Conservation (phyloP, 2,113 vertebrate species). For the Willisornis vidua region DNA sequence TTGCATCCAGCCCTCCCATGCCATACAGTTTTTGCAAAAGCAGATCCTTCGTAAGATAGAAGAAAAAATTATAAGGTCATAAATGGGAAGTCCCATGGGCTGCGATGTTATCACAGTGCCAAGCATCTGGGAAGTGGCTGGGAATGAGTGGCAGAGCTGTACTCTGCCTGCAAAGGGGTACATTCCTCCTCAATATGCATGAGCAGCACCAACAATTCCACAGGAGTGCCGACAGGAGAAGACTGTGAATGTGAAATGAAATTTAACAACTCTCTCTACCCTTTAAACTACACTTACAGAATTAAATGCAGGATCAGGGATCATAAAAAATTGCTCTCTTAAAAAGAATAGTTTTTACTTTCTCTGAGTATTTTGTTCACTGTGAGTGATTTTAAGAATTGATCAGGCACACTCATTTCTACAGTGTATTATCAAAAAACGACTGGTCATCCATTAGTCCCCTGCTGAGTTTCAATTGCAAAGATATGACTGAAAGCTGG, state of each 20-base stretch:
- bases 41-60: not conserved
- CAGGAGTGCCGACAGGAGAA: not conserved
- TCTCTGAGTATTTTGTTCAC: not conserved
- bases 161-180: not conserved
- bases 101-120: not conserved
- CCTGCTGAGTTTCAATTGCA: conserved; percentile 7
- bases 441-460: conserved; percentile 30
- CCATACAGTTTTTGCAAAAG: not conserved
- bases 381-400: conserved; percentile 23
- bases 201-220: conserved; percentile 16
- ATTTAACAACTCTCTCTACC: conserved; percentile 44
- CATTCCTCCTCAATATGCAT: not conserved
- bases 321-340: not conserved
- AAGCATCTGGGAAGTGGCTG: not conserved
- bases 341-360: not conserved
- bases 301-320: conserved; percentile 29
- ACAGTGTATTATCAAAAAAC: conserved; percentile 7
- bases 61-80: not conserved
- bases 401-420: conserved; percentile 10
- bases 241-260: conserved; percentile 42
- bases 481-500: conserved; percentile 22
- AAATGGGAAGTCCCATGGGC: not conserved
- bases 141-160: not conserved
- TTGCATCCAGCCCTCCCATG: not conserved
- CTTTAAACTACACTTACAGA: conserved; percentile 28